Percentiles rank a stretch among this genome's conserved stretches.
These are phyloP conservation scores for Oscheius sp. DNA, from an alignment of 2,888 invertebrate genomes.

Conservation along the genomic window DNA sequence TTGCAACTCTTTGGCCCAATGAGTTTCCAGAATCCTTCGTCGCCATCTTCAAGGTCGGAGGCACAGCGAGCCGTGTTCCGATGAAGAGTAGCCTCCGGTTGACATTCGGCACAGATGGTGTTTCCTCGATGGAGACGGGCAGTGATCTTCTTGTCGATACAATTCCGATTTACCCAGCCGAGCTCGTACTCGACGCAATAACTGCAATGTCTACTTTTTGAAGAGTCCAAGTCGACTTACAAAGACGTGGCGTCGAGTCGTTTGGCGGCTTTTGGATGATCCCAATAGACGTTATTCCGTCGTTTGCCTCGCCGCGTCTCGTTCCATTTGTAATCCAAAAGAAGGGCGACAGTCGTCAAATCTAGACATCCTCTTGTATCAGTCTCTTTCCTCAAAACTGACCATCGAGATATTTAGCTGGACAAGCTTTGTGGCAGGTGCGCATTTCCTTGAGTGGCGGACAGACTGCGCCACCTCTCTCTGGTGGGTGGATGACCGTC, in stretches of 20 bases:
- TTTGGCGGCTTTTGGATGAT: constrained; percentile 45
- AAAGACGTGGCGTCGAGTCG: constrained; percentile 41
- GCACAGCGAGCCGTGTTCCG: constrained; percentile 62
- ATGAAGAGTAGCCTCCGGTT: constrained; percentile 69
- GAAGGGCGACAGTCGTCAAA: constrained; percentile 67
- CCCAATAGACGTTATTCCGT: constrained; percentile 51
- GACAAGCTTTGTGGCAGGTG: constrained; percentile 61
- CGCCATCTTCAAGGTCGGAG: constrained; percentile 68
- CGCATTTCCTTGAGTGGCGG: constrained; percentile 55
- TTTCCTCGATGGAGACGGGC: constrained; percentile 48
- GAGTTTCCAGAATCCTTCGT: constrained; percentile 71
- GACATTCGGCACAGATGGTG: constrained; percentile 69
- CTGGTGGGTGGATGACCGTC: constrained; percentile 42
- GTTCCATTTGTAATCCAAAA: constrained; percentile 66
- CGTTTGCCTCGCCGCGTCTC: constrained; percentile 43
- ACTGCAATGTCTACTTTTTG: constrained; percentile 45
- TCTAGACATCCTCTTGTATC: constrained; percentile 40
- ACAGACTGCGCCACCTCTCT: constrained; percentile 59
- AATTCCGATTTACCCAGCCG: constrained; percentile 69
- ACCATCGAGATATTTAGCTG: constrained; percentile 32
- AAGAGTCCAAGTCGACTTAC: constrained; percentile 38
- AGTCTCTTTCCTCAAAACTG: not conserved
- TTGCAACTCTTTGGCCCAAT: constrained; percentile 69
- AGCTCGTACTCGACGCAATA: constrained; percentile 69
- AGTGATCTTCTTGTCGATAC: constrained; percentile 51